Evolutionary conservation across 2,888 invertebrate genomes (phyloP), one percentile per base, ranked within the genome.

Genomic region (Antheraea assamensis): DNA sequence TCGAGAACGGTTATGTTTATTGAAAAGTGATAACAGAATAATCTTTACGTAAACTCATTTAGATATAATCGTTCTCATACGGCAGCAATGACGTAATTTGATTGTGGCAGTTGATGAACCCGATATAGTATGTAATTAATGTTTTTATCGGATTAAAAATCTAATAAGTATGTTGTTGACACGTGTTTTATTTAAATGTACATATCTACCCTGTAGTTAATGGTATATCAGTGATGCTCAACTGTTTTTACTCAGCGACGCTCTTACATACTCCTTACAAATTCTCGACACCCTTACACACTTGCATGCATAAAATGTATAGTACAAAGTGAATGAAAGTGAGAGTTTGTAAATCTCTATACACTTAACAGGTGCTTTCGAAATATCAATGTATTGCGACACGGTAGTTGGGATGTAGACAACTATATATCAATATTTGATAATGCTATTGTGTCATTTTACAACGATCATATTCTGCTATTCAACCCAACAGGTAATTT

Each of bases 1-100:
- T 87, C 85, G 85, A 79, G 83, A 84, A 82, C 80, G 82, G 76
- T 84, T 88, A 55, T 27, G 21, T 82, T 83, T 76, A 78, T 77
- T 80, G 78, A 80, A 80, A 80, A 78, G 78, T 78, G 80, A 81
- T 82, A 78, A 75, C 78, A 78, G 78, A 79, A 75, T 70, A 76
- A 66, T 71, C 75, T 79, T 78, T 81, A 79, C 75, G 35, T 35
- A 68, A 68, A 68, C n/a, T 21, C 21, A 35, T 76, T 78, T 75
- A 75, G 74, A 78, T 78, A 74, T 71, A 76, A 75, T 80, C 74
- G 68, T 3, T 68, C 35, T 35, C n/a, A 35, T 68, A 68, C 21
- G 72, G 24, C 21, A 52, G 30, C 58, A 74, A 72, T 79, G 71
- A 74, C 55, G 58, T 55, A 73, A 73, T 55, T 58, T 27, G 30